phyloP scores from a whole-genome alignment of 2,888 invertebrate genomes.

The Cerceris rybyensis region DNA sequence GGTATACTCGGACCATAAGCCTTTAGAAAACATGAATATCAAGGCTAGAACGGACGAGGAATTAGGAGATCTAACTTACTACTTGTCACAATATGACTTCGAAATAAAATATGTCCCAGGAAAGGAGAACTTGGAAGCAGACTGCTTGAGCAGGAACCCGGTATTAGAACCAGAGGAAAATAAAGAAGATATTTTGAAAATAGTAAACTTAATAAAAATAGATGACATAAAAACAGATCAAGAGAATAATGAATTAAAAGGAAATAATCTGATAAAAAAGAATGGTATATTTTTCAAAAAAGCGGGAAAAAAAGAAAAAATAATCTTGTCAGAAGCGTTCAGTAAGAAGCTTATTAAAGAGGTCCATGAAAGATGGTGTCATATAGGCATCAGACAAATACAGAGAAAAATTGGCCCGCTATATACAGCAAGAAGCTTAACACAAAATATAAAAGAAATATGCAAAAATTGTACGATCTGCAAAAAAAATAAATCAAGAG shows the following conservation, averaged over 20 bases:
- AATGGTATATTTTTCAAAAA: conserved; percentile 33
- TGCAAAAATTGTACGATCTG: conserved; percentile 58
- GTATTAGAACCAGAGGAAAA: conserved; percentile 39
- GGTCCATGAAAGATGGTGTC: too few relatives aligned
- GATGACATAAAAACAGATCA: conserved; percentile 52
- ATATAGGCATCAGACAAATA: too few relatives aligned
- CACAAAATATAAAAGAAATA: too few relatives aligned
- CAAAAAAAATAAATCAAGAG: conserved; percentile 64
- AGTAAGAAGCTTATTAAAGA: conserved; percentile 11
- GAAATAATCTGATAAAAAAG: conserved; percentile 19
- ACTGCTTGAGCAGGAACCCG: conserved; percentile 27
- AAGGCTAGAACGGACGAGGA: conserved; percentile 64
- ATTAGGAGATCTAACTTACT: conserved; percentile 57
- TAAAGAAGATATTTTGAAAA: conserved; percentile 48
- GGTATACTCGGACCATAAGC: conserved; percentile 25
- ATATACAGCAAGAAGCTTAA: too few relatives aligned
- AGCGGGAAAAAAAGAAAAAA: conserved; percentile 21
- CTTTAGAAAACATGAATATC: conserved; percentile 52
- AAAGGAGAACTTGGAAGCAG: conserved; percentile 57
- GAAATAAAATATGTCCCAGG: conserved; percentile 59
- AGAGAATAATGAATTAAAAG: conserved; percentile 28
- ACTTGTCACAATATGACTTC: conserved; percentile 41
- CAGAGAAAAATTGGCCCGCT: too few relatives aligned
- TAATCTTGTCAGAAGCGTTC: conserved; percentile 34
- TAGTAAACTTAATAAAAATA: conserved; percentile 49